A percentile compares a stretch with the other conserved stretches of the same genome.
These are phyloP conservation scores for Heliconius aoede DNA, from an alignment of 2,888 invertebrate species.

Conservation along the genomic window DNA sequence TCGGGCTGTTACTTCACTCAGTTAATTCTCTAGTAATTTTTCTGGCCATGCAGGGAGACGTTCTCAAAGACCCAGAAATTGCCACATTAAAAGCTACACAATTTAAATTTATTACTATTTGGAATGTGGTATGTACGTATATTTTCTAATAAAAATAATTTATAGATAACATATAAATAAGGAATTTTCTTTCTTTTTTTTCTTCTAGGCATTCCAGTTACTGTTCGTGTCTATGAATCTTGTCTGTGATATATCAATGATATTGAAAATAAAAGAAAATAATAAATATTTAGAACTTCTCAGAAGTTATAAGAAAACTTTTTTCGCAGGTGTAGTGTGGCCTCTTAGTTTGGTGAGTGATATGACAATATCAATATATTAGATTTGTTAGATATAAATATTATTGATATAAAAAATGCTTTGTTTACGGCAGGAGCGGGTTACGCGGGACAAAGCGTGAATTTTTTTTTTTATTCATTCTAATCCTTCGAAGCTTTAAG, in stretches of 20 bases:
- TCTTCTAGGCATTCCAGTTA: slow-evolving; percentile 58
- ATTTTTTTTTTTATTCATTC: no score
- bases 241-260: slow-evolving; percentile 45
- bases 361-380: no score
- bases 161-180: no score
- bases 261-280: slow-evolving; percentile 42
- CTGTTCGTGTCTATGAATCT: slow-evolving; percentile 42
- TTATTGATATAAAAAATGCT: no score
- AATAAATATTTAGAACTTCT: slow-evolving; percentile 50
- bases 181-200: no score
- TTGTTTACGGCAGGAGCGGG: no score
- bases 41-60: slow-evolving; percentile 45
- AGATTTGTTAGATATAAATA: no score
- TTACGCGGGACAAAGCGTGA: no score
- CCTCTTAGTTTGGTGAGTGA: slow-evolving; percentile 50
- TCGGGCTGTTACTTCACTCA: slow-evolving; percentile 52
- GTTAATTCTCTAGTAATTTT: slow-evolving; percentile 51
- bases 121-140: slow-evolving; percentile 67
- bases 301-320: slow-evolving; percentile 52
- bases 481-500: no score
- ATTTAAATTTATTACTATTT: slow-evolving; percentile 58
- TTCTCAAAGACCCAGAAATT: slow-evolving; percentile 54
- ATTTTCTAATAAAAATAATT: no score
- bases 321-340: slow-evolving; percentile 54
- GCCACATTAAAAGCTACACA: slow-evolving; percentile 54